Evolutionary conservation across 2,888 invertebrate species (phyloP), one percentile per base, ranked within the genome.

Genomic region (Dynastes grantii): DNA sequence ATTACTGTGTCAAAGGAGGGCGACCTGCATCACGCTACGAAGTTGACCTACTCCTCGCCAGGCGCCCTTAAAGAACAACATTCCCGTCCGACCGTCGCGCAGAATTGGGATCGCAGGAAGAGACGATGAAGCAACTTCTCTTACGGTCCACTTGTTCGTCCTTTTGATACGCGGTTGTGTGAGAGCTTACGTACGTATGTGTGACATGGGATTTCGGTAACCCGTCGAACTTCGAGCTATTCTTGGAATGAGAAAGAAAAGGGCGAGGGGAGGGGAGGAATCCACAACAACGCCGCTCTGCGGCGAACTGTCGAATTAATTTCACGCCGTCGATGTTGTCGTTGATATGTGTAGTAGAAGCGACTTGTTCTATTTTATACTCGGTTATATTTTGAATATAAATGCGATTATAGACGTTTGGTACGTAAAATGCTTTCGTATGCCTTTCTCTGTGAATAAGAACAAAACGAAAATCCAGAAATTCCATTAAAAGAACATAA

Each of bases 11-110:
- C 78, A 73, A 73, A 73, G 68, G 9, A 22, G 64, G 73, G 64
- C 53, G 78, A 53, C 78, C 64, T 58, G 73, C 78, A 58, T 71
- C 71, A 64, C 73, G 73, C 27, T 64, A 49, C 49, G 64, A 75
- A 65, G 73, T 78, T 73, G 78, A 78, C 73, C 78, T 63, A 71
- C 78, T 73, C 73, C n/a, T 22, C 49, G 45, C 67, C 32, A 37
- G 68, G 27, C 27, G 29, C 68, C 68, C 68, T 68, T 68, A 27
- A 68, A 51, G 75, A 65, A 76, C 32, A 67, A 58, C 22, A 77
- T 77, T 77, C 76, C 76, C n/a, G 11, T 29, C 53, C 51, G 64
- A 51, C 27, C 61, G 22, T 27, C 49, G 64, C 37, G 65, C 11
- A 45, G 45, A 8, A 53, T 16, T 53, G 16, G 53, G 53, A 53